Conservation (phyloP, 2,888 invertebrate species). For the Catocala nupta region DNA sequence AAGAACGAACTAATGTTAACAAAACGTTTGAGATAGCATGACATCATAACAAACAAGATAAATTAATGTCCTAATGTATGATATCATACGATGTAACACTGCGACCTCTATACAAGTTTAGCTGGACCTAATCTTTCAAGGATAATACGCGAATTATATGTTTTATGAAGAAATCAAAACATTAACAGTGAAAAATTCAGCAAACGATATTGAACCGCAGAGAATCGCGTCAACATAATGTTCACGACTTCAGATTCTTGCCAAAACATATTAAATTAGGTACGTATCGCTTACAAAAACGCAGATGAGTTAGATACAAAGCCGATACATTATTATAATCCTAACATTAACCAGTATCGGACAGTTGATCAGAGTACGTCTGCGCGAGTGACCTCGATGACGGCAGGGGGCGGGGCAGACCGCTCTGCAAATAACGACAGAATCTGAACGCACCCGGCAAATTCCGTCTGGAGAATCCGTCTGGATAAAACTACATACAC, state of each 20-base stretch:
- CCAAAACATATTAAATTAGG: constrained; percentile 27
- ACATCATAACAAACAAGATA: constrained; percentile 63
- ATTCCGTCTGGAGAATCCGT: constrained; percentile 56
- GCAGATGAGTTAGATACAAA: constrained; percentile 17
- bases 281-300: constrained; percentile 13
- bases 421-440: constrained; percentile 63
- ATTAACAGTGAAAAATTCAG: constrained; percentile 3
- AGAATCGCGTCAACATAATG: constrained; percentile 12
- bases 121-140: constrained; percentile 50
- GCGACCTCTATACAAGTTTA: constrained; percentile 24
- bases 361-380: constrained; percentile 62
- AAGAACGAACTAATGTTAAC: constrained; percentile 30
- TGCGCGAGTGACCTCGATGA: constrained; percentile 73
- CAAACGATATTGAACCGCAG: constrained; percentile 16
- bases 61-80: constrained; percentile 56
- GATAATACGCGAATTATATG: neutral
- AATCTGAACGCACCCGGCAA: constrained; percentile 59
- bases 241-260: constrained; percentile 16
- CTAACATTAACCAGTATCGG: constrained; percentile 57
- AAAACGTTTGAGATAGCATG: constrained; percentile 53
- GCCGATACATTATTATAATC: constrained; percentile 49
- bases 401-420: constrained; percentile 65
- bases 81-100: constrained; percentile 61
- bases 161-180: constrained; percentile 14
- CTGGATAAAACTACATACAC: constrained; percentile 32